These are phyloP conservation scores for Agrypnia vestita DNA, from an alignment of 1,140 invertebrate species.

Conservation along the genomic window DNA sequence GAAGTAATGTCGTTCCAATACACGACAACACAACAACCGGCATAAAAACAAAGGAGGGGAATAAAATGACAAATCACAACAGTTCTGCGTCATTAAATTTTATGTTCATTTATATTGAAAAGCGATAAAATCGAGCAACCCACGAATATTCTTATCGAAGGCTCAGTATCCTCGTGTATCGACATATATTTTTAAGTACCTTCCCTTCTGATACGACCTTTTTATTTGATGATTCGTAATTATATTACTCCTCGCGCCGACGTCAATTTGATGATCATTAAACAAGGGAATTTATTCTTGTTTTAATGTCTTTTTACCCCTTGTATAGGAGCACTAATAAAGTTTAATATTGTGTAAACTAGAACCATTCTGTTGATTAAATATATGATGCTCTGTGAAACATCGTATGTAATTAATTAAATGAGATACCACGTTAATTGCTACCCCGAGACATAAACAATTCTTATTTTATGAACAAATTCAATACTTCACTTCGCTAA, in stretches of 20 bases:
- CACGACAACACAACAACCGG: constrained; percentile 31
- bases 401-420: neutral
- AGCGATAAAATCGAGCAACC: constrained; percentile 53
- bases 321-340: constrained; percentile 5
- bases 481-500: too few species aligned
- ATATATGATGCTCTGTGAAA: constrained; percentile 3
- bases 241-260: constrained; percentile 27
- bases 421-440: too few species aligned
- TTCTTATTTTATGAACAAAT: too few species aligned
- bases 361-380: constrained; percentile 31
- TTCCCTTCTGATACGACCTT: constrained; percentile 8
- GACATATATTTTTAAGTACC: constrained; percentile 29
- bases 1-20: constrained; percentile 41
- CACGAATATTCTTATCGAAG: constrained; percentile 36
- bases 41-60: constrained; percentile 56
- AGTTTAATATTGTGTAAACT: constrained; percentile 35
- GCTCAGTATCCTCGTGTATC: neutral
- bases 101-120: constrained; percentile 60
- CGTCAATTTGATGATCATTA: constrained; percentile 35
- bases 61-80: constrained; percentile 60
- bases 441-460: too few species aligned
- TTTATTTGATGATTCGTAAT: constrained; percentile 34
- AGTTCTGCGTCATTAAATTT: constrained; percentile 61
- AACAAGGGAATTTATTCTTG: constrained; percentile 28
- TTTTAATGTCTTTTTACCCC: constrained; percentile 31